These are phyloP conservation scores for Copidosoma floridanum DNA, from an alignment of 1,140 invertebrate genomes.

Conservation along the genomic window DNA sequence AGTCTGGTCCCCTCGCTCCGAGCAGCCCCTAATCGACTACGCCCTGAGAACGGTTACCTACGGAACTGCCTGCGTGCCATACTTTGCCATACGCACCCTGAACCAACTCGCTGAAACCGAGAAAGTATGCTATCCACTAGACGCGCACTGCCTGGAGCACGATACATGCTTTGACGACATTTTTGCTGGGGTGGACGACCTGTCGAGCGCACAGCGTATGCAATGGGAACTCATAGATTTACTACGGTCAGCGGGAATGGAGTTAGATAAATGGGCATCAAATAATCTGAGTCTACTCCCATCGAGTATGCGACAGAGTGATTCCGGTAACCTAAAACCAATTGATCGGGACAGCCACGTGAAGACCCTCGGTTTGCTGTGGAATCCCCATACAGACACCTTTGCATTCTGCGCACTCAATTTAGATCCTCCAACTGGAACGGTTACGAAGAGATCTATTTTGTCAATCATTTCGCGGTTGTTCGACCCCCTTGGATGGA, in stretches of 20 bases:
- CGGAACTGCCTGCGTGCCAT: slow-evolving; percentile 38
- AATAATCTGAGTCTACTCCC: not conserved
- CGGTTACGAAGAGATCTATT: not conserved
- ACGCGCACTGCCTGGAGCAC: not conserved
- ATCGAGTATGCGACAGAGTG: not conserved
- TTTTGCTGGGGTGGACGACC: not conserved
- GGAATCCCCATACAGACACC: not conserved
- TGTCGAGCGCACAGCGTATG: not conserved
- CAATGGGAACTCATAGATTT: not conserved
- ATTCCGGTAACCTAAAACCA: not conserved
- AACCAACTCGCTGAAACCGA: slow-evolving; percentile 23
- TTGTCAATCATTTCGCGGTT: not conserved
- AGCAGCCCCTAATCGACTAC: slow-evolving; percentile 17
- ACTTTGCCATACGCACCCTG: slow-evolving; percentile 32
- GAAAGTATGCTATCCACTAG: not conserved
- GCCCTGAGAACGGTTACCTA: slow-evolving; percentile 43
- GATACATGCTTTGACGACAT: slow-evolving; percentile 15
- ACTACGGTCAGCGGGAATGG: not conserved
- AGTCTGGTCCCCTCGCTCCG: slow-evolving; percentile 26
- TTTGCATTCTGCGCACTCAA: not conserved
- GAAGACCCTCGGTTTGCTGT: not conserved
- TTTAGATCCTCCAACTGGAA: not conserved
- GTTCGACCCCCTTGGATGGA: slow-evolving; percentile 5
- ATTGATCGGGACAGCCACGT: not conserved
- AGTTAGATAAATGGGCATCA: slow-evolving; percentile 1